phyloP scores from a whole-genome alignment of 2,797 vertebrate species.

The Urosaurus nigricauda region DNA sequence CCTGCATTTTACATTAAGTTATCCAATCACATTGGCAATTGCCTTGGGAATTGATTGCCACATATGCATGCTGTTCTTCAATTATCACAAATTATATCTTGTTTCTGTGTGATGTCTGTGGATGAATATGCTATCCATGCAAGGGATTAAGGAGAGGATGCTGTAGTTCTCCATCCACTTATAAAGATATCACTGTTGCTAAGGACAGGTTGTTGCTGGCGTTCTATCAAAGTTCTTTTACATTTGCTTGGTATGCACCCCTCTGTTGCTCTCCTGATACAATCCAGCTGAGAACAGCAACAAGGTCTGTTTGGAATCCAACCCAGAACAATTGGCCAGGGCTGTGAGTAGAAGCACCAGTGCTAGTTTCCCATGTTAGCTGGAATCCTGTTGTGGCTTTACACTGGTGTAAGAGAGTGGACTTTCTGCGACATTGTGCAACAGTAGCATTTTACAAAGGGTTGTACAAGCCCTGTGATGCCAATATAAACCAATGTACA shows the following conservation, averaged over 20 bases:
- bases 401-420: too few relatives aligned
- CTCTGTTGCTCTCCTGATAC: conserved; percentile 18
- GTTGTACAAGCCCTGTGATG: too few relatives aligned
- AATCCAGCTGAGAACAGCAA: neutral
- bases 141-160: neutral
- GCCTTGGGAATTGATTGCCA: conserved; percentile 27
- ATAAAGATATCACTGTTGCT: neutral
- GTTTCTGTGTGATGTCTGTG: neutral
- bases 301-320: neutral
- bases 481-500: too few relatives aligned
- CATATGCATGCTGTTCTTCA: conserved; percentile 10
- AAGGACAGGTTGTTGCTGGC: conserved; percentile 26
- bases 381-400: too few relatives aligned
- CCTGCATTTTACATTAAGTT: neutral
- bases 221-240: neutral
- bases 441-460: too few relatives aligned
- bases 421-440: too few relatives aligned
- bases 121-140: neutral
- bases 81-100: neutral
- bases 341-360: neutral
- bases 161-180: fast-evolving
- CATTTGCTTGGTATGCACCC: conserved; percentile 18
- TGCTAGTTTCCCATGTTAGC: conserved; percentile 22
- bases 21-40: conserved; percentile 30
- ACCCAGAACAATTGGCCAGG: fast-evolving